Evolutionary conservation across 2,797 vertebrate genomes (phyloP), one percentile per base, ranked within the genome.

Genomic region (Trematomus bernacchii): DNA sequence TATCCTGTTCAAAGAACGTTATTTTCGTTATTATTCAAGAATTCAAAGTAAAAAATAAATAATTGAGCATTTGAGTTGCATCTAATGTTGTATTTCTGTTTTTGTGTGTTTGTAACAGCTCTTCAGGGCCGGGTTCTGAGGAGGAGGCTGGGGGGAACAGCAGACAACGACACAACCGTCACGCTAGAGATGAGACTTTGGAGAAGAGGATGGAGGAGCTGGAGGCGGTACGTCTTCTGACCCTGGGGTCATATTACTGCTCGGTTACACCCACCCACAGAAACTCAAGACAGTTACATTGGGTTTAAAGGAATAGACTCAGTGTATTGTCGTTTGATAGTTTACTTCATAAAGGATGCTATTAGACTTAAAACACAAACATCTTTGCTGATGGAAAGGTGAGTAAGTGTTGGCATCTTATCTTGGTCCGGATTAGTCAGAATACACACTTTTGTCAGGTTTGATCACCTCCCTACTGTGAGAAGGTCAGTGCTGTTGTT

Each of bases 121-220:
- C 82, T 65, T 44, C 84, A 27, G 76, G 85, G 44, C 88, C 76
- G n/a, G 85, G 84, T 9, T 86, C 94, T 54, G 98, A 99, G 63
- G 98, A 99, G 0, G 98, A 98, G 48, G 65, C 67, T 13, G 87
- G 92, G 3, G 92, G 87, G 2, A 93, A 80, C 88, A 71, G 83
- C 80, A 80, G 79, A 53, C 96, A 95, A 18, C 94, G 95, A 70
- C 93, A 96, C 66, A 84, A 83, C 86, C 96, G 96, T 52, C 95
- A 95, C 10, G 89, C 82, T 91, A 93, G 93, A 85, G 97, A 97
- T 8, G 73, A 87, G 27, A 42, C 87, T 83, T 90, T 97, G 94
- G 98, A 99, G 91, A 97, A 95, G 82, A 96, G 94, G 91, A 86
- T 98, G 83, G 98, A 99, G 77, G 98, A 99, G 73, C 96, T 99